These are phyloP conservation scores for Ophonus ardosiacus DNA, from an alignment of 2,888 invertebrate genomes.

Conservation along the genomic window DNA sequence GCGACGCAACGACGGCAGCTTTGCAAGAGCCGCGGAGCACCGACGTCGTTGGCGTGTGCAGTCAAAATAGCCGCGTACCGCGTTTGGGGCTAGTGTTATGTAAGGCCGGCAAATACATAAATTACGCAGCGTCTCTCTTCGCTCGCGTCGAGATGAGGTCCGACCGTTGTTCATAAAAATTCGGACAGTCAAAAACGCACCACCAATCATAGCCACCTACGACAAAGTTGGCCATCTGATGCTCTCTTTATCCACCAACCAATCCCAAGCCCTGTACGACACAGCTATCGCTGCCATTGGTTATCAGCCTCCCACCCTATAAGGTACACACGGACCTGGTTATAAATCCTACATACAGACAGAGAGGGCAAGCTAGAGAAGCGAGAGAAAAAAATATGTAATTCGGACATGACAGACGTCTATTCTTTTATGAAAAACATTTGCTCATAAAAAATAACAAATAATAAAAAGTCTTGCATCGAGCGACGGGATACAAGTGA, in stretches of 20 bases:
- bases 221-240: conserved; percentile 1
- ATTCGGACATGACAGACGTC: conserved; percentile 59
- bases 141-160: conserved; percentile 48
- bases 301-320: conserved; percentile 51
- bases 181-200: conserved; percentile 57
- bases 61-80: conserved; percentile 44
- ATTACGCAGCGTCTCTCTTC: conserved; percentile 33
- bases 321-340: conserved; percentile 54
- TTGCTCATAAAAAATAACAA: conserved; percentile 53
- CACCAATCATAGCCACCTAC: conserved; percentile 35
- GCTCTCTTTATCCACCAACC: conserved; percentile 32
- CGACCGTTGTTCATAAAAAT: conserved; percentile 62
- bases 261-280: conserved; percentile 22
- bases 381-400: conserved; percentile 50
- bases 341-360: conserved; percentile 56
- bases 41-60: conserved; percentile 42
- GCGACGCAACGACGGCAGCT: background rate
- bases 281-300: conserved; percentile 52
- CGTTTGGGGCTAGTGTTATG: conserved; percentile 47
- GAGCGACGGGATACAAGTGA: conserved; percentile 30
- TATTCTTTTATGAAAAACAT: conserved; percentile 58
- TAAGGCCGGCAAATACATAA: conserved; percentile 58
- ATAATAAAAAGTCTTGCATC: conserved; percentile 47
- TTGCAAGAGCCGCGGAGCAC: conserved; percentile 19
- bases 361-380: conserved; percentile 38